Evolutionary conservation across 2,113 vertebrate species (phyloP).

Genomic region (Lota lota): DNA sequence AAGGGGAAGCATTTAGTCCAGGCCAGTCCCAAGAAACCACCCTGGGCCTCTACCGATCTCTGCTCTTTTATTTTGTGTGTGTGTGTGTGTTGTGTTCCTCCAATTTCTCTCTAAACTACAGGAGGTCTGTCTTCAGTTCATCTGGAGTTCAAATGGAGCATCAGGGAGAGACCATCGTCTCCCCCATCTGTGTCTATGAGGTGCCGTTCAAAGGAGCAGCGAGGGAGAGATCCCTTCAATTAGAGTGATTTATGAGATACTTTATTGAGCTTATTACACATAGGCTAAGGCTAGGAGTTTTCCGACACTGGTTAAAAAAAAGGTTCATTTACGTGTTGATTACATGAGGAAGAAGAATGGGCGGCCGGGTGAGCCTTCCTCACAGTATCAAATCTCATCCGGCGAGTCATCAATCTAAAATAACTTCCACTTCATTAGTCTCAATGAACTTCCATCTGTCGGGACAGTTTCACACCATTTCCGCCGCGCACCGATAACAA

Average conservation of each 20-base stretch:
- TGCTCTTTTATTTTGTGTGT: too few species aligned
- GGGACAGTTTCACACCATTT: conserved; percentile 31
- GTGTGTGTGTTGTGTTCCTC: conserved; percentile 40
- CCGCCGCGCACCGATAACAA: conserved; percentile 23
- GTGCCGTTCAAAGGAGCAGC: conserved; percentile 88
- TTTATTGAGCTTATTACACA: conserved; percentile 73
- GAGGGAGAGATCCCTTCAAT: conserved; percentile 89
- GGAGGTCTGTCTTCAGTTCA: conserved; percentile 61
- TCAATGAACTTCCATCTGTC: conserved; percentile 50
- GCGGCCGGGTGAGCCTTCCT: conserved; percentile 38
- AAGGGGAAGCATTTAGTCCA: too few species aligned
- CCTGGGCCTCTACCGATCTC: too few species aligned
- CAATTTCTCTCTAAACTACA: conserved; percentile 20
- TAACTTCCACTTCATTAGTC: conserved; percentile 61
- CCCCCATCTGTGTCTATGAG: conserved; percentile 76
- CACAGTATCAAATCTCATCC: conserved; percentile 52
- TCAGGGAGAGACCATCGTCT: conserved; percentile 49
- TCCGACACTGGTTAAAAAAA: conserved; percentile 38
- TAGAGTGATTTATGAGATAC: conserved; percentile 96
- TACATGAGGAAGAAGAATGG: conserved; percentile 50
- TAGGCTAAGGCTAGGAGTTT: conserved; percentile 49
- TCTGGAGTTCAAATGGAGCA: conserved; percentile 77
- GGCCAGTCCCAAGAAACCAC: too few species aligned
- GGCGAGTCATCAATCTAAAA: conserved; percentile 54
- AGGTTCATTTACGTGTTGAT: conserved; percentile 63